These are phyloP conservation scores for Oligia latruncula DNA, from an alignment of 2,888 invertebrate genomes.

Conservation along the genomic window DNA sequence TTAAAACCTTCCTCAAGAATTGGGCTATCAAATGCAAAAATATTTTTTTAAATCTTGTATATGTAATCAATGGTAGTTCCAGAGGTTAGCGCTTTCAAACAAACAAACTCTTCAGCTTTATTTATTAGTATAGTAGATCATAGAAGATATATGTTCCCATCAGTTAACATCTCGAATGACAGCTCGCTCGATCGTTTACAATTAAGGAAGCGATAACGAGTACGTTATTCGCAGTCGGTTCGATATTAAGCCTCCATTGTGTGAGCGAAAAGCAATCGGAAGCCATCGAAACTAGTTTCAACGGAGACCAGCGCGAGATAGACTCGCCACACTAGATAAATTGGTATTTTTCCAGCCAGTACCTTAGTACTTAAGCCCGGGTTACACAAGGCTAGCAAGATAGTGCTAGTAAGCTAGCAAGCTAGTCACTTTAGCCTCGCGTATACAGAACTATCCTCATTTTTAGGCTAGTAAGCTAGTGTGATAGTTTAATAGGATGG, in stretches of 20 bases:
- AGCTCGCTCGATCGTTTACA: constrained; percentile 41
- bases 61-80: too few relatives aligned
- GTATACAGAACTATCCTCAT: neutral
- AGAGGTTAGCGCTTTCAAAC: neutral
- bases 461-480: neutral
- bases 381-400: neutral
- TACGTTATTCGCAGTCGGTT: constrained; percentile 55
- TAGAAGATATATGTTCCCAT: neutral
- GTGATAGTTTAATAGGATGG: neutral
- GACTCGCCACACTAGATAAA: constrained; percentile 45
- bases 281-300: constrained; percentile 77
- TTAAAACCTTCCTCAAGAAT: neutral
- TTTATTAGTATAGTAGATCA: too few relatives aligned
- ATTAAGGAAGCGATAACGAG: constrained; percentile 62
- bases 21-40: neutral
- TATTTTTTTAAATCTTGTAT: too few relatives aligned
- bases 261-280: constrained; percentile 81
- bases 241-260: constrained; percentile 77
- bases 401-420: neutral
- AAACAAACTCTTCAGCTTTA: neutral
- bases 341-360: constrained; percentile 34
- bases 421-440: neutral
- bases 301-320: constrained; percentile 70
- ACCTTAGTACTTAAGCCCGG: neutral
- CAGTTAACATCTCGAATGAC: constrained; percentile 38